Conservation (phyloP, 2,797 vertebrate genomes). For the Xyrichtys novacula region DNA sequence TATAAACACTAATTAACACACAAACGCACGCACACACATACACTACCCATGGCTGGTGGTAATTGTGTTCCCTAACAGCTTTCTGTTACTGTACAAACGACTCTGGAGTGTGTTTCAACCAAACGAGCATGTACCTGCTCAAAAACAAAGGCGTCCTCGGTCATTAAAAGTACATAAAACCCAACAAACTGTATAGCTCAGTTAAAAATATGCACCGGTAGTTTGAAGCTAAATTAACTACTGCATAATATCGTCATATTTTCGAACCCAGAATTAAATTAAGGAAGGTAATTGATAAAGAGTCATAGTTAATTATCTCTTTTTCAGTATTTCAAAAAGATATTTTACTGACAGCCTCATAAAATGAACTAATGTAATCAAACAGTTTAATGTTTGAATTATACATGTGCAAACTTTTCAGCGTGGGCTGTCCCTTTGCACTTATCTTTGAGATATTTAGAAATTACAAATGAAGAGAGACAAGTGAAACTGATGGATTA, state of each 20-base stretch:
- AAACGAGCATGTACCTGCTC: background rate
- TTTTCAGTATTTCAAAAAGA: background rate
- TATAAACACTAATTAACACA: conserved; percentile 71
- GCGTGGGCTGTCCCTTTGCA: background rate
- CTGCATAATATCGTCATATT: no score
- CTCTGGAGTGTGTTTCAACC: background rate
- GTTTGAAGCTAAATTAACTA: background rate
- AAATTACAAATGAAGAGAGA: background rate
- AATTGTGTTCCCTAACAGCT: conserved; percentile 8
- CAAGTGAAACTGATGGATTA: background rate
- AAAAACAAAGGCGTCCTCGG: background rate
- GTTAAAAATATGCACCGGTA: background rate
- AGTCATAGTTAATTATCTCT: background rate
- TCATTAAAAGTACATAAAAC: conserved; percentile 5
- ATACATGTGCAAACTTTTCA: background rate
- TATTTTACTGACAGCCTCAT: background rate
- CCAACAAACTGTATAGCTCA: background rate
- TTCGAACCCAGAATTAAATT: background rate
- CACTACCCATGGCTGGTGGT: background rate
- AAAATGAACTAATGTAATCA: background rate
- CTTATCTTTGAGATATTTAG: background rate
- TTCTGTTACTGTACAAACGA: conserved; percentile 3
- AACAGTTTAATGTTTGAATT: background rate
- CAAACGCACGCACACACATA: conserved; percentile 29
- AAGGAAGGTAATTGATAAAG: no score